Base-by-base conservation (phyloP, 2,113 vertebrate genomes). In the Myrmophylax atrothorax region DNA sequence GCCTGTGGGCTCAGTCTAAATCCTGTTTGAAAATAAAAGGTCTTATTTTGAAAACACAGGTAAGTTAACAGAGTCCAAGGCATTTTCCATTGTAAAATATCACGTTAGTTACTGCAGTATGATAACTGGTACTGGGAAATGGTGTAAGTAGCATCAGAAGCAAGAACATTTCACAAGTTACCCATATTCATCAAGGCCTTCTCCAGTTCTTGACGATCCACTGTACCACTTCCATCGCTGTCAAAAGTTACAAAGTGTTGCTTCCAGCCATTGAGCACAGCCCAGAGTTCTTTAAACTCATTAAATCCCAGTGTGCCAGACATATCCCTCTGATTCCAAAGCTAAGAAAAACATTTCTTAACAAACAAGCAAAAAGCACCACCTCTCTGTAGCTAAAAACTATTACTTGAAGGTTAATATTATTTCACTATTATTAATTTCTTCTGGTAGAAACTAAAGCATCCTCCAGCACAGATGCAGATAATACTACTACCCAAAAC, bases 201-300 rank as follows among this genome's bases (percentile, higher is more conserved):
- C 94, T 99, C 98, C 95, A 99, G 81, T 74, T 99, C 99, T 4
- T 98, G 98, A 7, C 97, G 98, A 77, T 99, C 99, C 74, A 99
- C 98, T 0, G 98, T 98, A 12, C 99, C 99, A 22, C 99, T 99
- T 56, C 89, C 92, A 37, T 99, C 99, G 0, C 88, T 98, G 97
- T 99, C 99, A n/a, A 98, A 98, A 50, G 96, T 97, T 69, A 95
- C 20, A 5, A 99, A 99, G 87, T 98, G 98, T 12, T 97, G 97
- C 96, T 98, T 99, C 99, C 99, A 99, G 75, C 98, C 98, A n/a
- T 97, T 99, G 85, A 99, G 90, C 11, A 98, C 98, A 19, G 98
- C 95, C 97, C 98, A 99, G 64, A 99, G 98, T 19, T 99, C 99
- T 97, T 99, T 99, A 96, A 99, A 99, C 85, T 99, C 99, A 49